Evolutionary conservation across 2,113 vertebrate genomes (phyloP), one percentile per base, ranked within the genome.

Genomic region (Alosa alosa): DNA sequence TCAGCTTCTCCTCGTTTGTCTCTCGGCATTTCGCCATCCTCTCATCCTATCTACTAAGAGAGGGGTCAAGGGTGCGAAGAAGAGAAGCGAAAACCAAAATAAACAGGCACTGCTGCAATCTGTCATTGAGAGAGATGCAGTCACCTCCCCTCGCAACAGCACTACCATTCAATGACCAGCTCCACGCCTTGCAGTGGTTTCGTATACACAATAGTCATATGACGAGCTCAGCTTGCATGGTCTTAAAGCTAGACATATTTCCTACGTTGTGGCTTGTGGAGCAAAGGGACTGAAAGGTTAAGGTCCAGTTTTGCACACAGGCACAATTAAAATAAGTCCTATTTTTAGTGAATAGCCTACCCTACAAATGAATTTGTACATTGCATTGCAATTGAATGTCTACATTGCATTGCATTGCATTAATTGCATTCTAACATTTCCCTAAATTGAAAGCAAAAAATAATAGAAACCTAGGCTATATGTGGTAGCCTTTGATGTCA

Each of bases 11-110:
- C 20, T 88, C 87, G 84, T 91, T 90, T 85, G 89, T 90, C 89
- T 91, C 82, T 78, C 92, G 83, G 88, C 46, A 90, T 86, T 93
- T 92, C 9, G 93, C 93, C 94, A 95, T 94, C 90, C 93, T 94
- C 86, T 93, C 94, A 95, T 94, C 92, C 64, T 93, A 88, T 92
- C 92, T 90, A 86, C 86, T 86, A 83, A 86, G 87, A 88, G 89
- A 90, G 86, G 87, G 87, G 82, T 88, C 81, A 87, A 82, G 39
- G 84, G 85, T 88, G 87, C 85, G 25, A 78, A 78, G 83, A 84
- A 89, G 72, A 11, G 72, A 68, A 49, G 49, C 39, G 75, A 68
- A 60, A 49, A 41, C 18, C 49, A 52, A 75, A 81, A 86, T 49
- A 86, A 78, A 64, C 47, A 85, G 68, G 50, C 39, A 52, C 41